Conservation (phyloP, 2,888 invertebrate species). For the Cataglyphis altisquamis region DNA sequence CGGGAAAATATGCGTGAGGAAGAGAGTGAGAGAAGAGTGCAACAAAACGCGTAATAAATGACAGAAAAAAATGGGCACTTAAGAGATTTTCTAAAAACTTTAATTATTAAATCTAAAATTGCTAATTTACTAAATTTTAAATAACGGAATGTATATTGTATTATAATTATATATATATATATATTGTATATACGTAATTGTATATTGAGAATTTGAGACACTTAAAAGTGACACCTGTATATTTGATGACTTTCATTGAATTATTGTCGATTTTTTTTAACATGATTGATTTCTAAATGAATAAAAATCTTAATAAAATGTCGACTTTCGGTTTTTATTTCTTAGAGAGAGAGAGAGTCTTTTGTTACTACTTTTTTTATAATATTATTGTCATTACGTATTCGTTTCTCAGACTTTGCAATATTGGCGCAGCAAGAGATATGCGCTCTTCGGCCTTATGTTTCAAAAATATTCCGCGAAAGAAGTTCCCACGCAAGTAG, state of each 20-base stretch:
- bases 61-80: background rate
- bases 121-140: no score
- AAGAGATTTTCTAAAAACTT: no score
- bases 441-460: background rate
- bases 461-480: constrained; percentile 15
- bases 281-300: background rate
- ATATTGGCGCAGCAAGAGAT: background rate
- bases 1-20: background rate
- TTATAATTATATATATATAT: no score
- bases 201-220: no score
- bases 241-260: background rate
- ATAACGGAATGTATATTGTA: no score
- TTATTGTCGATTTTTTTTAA: background rate
- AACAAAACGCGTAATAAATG: background rate
- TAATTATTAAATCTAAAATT: no score
- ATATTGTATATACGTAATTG: no score
- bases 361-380: background rate
- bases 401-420: background rate
- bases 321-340: background rate
- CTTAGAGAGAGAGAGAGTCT: no score
- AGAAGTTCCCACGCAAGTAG: constrained; percentile 19
- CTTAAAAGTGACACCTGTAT: background rate
- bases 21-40: background rate
- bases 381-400: background rate
- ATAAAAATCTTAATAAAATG: background rate